Base-by-base conservation (phyloP, 2,113 vertebrate species). In the Speoplatyrhinus poulsoni region DNA sequence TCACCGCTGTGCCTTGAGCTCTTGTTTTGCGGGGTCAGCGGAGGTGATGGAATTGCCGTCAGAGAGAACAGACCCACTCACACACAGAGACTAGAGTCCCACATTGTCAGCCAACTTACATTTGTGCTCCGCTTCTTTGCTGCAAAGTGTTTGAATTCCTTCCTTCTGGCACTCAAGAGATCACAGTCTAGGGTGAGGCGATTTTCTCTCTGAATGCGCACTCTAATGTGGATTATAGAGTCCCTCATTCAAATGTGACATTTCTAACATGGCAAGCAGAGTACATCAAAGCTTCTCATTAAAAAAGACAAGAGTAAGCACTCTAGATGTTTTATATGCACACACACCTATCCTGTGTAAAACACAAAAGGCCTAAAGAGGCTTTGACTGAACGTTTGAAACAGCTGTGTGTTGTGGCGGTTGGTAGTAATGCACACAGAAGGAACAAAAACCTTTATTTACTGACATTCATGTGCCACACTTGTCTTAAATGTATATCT, bases 11-110 rank as follows among this genome's bases (percentile, higher is more conserved):
- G 80, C 79, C 82, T 85, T 86, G 84, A 87, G 84, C 60, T 72
- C n/a, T 67, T 69, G 26, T 69, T 76, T 74, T 70, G 47, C n/a
- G 59, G 61, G 88, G 84, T 88, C 83, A 83, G 63, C 12, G 47
- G 78, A 81, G 84, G 82, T 70, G 82, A 87, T 73, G 80, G 73
- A 81, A 78, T 80, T 73, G 88, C 89, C 82, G 70, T 53, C 62
- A 85, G 86, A 81, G 8, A 62, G 69, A 49, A 12, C 19, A 36
- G 59, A 59, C 70, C 50, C 59, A 72, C 16, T 60, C 52, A 15
- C 69, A 60, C 41, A 48, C 77, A 67, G 49, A 65, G 59, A 66
- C 58, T 46, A 9, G 17, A 17, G 47, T 47, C 46, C 46, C 26
- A 17, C 32, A 75, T 72, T 67, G 65, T 83, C 70, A 79, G 50